phyloP scores from a whole-genome alignment of 2,113 vertebrate genomes.

The Crotalus horridus region DNA sequence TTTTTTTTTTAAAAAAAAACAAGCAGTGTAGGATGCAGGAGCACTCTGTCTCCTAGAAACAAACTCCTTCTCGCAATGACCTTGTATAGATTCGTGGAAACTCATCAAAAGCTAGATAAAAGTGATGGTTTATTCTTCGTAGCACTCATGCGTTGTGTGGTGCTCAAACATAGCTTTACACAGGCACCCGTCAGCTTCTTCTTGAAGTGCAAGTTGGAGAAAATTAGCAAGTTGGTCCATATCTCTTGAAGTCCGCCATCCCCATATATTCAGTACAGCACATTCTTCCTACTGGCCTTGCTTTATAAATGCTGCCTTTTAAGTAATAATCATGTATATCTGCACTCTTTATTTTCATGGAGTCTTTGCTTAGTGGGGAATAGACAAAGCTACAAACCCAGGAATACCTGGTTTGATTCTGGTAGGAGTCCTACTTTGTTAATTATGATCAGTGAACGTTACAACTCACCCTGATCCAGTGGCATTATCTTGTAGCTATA shows the following conservation, averaged over 20 bases:
- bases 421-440: not conserved
- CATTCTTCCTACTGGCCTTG: not conserved
- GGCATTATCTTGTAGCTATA: not conserved
- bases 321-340: not conserved
- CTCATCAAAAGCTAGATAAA: constrained; percentile 56
- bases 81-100: constrained; percentile 41
- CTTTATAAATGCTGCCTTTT: not conserved
- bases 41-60: constrained; percentile 46
- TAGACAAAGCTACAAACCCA: not conserved
- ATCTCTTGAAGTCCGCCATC: not conserved
- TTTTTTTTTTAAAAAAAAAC: constrained; percentile 1
- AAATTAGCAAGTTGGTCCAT: not conserved
- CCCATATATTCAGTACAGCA: not conserved
- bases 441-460: not conserved
- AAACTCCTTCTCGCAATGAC: constrained; percentile 49
- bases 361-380: not conserved
- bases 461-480: not conserved
- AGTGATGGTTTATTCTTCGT: constrained; percentile 8
- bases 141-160: not conserved
- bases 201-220: not conserved
- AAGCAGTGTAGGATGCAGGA: constrained; percentile 18
- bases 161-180: not conserved
- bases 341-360: not conserved
- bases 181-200: too few species aligned
- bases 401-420: not conserved